phyloP scores from a whole-genome alignment of 2,888 invertebrate species.

The Bellardia pandia region DNA sequence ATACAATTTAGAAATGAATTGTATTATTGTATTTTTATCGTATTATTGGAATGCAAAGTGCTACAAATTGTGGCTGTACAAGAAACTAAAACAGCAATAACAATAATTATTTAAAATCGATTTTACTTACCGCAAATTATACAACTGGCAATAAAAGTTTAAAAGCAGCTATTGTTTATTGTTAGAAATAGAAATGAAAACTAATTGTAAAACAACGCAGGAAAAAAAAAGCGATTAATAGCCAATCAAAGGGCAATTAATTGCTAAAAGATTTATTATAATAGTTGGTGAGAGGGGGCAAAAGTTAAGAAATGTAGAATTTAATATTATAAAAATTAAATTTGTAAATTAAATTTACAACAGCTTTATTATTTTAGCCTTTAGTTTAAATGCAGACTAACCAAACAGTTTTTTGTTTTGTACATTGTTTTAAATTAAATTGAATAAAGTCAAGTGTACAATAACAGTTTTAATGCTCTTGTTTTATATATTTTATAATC shows the following conservation, averaged over 20 bases:
- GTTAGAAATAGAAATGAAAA: slow-evolving; percentile 3
- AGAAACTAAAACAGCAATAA: slow-evolving; percentile 6
- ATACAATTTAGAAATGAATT: slow-evolving; percentile 50
- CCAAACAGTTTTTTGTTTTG: background rate
- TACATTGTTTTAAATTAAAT: slow-evolving; percentile 44
- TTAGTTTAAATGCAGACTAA: background rate
- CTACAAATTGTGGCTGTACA: too few relatives aligned
- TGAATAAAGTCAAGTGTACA: slow-evolving; percentile 51
- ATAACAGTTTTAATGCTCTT: slow-evolving; percentile 10
- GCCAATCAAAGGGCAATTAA: slow-evolving; percentile 38
- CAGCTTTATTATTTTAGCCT: background rate
- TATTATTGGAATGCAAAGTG: background rate
- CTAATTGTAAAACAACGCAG: background rate
- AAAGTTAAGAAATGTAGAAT: too few relatives aligned
- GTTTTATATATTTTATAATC: slow-evolving; percentile 20
- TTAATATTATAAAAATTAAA: background rate
- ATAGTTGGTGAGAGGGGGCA: background rate
- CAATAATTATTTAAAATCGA: slow-evolving; percentile 15
- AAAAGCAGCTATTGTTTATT: background rate
- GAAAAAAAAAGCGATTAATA: slow-evolving; percentile 9
- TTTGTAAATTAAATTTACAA: background rate
- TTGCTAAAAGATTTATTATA: background rate
- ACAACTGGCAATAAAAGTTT: slow-evolving; percentile 1
- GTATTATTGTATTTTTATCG: slow-evolving; percentile 11
- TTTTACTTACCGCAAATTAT: slow-evolving; percentile 27